Conservation (phyloP, 2,797 vertebrate species). For the Hydrocynus forskahlii region DNA sequence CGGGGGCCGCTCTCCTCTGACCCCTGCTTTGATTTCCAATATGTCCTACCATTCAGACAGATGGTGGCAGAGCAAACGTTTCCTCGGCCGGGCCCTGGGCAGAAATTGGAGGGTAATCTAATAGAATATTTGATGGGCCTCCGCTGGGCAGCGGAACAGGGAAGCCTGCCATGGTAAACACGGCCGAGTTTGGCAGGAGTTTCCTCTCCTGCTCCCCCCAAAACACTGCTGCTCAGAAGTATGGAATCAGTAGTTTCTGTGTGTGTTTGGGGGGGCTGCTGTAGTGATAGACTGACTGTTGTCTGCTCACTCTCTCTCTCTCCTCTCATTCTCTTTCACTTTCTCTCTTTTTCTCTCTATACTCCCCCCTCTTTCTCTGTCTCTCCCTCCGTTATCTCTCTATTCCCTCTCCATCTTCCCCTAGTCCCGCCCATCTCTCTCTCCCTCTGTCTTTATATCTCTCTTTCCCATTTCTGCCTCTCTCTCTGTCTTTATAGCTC, state of each 20-base stretch:
- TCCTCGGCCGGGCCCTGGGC: slow-evolving; percentile 71
- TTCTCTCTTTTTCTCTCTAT: too few relatives aligned
- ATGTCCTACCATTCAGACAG: slow-evolving; percentile 84
- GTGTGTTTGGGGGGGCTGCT: too few relatives aligned
- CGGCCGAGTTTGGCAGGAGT: slow-evolving; percentile 58
- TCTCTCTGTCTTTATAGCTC: too few relatives aligned
- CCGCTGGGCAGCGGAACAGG: slow-evolving; percentile 68
- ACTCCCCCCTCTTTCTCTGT: too few relatives aligned
- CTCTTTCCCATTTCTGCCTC: too few relatives aligned
- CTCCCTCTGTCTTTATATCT: too few relatives aligned
- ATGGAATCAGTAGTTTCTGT: background rate
- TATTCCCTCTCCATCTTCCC: too few relatives aligned
- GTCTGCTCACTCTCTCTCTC: too few relatives aligned
- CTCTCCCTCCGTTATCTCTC: too few relatives aligned
- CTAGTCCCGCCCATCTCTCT: too few relatives aligned
- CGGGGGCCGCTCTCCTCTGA: slow-evolving; percentile 72
- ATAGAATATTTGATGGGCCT: slow-evolving; percentile 89
- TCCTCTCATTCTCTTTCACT: too few relatives aligned
- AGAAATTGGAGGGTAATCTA: slow-evolving; percentile 89
- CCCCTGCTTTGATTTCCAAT: slow-evolving; percentile 84
- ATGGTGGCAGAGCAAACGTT: slow-evolving; percentile 84
- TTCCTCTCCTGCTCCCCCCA: slow-evolving; percentile 4
- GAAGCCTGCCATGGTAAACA: slow-evolving; percentile 67
- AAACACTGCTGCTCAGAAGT: background rate
- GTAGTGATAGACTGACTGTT: too few relatives aligned